Evolutionary conservation across 2,113 vertebrate genomes (phyloP).

Genomic region (Pipa parva): DNA sequence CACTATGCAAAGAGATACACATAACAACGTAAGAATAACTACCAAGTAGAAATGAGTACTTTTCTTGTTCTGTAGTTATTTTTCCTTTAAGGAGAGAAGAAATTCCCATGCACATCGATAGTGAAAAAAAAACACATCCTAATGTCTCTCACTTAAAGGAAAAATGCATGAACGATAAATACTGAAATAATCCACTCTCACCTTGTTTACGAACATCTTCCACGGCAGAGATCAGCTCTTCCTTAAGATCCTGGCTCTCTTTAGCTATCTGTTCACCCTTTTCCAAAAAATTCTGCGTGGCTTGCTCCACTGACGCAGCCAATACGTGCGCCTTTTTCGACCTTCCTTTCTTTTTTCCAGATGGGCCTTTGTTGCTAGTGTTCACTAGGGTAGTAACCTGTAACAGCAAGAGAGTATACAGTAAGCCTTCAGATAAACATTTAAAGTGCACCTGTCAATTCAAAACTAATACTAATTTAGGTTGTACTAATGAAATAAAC

Average conservation of each 20-base stretch:
- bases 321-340: slow-evolving; percentile 97
- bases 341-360: slow-evolving; percentile 95
- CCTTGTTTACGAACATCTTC: slow-evolving; percentile 97
- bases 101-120: no score
- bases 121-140: not conserved
- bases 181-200: no score
- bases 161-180: no score
- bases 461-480: no score
- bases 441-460: no score
- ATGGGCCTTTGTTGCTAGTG: slow-evolving; percentile 95
- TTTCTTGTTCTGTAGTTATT: no score
- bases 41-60: no score
- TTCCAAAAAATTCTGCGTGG: slow-evolving; percentile 95
- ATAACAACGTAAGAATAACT: no score
- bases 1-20: no score
- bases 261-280: slow-evolving; percentile 97
- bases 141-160: not conserved
- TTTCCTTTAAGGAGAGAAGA: no score
- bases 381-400: slow-evolving; percentile 97
- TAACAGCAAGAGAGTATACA: slow-evolving; percentile 24
- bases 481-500: no score
- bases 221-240: slow-evolving; percentile 89
- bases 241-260: slow-evolving; percentile 95
- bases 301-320: slow-evolving; percentile 95
- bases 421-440: no score